Base-by-base conservation (phyloP, 2,113 vertebrate species). In the Okapia johnstoni region DNA sequence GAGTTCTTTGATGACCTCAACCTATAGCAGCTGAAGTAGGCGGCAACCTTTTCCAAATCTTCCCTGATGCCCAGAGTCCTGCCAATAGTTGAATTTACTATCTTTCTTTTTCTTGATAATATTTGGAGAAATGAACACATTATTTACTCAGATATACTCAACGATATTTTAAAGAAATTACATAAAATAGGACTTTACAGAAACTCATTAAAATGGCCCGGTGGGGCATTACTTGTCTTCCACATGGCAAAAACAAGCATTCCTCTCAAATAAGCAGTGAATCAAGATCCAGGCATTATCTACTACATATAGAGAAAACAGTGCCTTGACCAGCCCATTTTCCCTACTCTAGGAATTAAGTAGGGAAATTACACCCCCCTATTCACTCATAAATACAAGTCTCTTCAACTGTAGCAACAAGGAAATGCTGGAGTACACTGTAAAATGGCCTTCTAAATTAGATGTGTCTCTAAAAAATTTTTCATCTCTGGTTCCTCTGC, bases 1-100 rank as follows among this genome's bases (percentile, higher is more conserved):
- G 36, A 93, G 28, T 92, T 92, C 23, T 60, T 55, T 95, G 66
- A 88, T 80, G 46, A 93, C 87, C 79, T 93, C 54, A 95, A 79
- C 12, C 60, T 61, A 81, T 6, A 94, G 58, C 48, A 90, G 17
- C 76, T 76, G 57, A 87, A 13, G 52, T 36, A 85, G 25, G 58
- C 2, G 60, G 50, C 28, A 60, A 79, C 21, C 1, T 54, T 79
- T 54, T 50, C 70, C 60, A 40, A 70, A 48, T 21, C 83, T 86
- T 55, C 33, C 55, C 54, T 61, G 9, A 26, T 80, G 57, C 8
- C 7, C 15, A 40, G 61, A 55, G 30, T 81, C 50, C 33, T 89
- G 7, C 43, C 25, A 54, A 77, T 11, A 88, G n/a, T 9, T 88
- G 58, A 92, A 85, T 95, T 85, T 85, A 89, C n/a, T 61, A 57